These are phyloP conservation scores for Sapajus apella DNA, from an alignment of 2,113 vertebrate genomes.

Conservation along the genomic window DNA sequence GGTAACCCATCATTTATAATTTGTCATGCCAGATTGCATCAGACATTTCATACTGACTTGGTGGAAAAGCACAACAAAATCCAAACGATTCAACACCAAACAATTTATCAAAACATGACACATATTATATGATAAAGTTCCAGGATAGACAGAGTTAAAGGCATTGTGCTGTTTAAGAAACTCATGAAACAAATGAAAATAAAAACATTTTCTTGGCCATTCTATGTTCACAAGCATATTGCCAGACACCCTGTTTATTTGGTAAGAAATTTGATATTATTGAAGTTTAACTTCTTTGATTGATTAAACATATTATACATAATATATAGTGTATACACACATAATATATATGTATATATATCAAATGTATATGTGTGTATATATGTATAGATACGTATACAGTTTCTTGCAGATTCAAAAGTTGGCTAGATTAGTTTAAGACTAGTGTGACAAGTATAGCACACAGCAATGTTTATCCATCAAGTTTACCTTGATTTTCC, in stretches of 20 bases:
- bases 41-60: constrained; percentile 45
- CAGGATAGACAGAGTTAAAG: background rate
- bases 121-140: constrained; percentile 54
- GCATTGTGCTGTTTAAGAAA: background rate
- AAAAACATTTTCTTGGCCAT: background rate
- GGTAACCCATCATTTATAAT: constrained; percentile 61
- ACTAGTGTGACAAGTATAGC: background rate
- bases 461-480: constrained; percentile 13
- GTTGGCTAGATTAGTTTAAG: background rate
- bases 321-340: background rate
- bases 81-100: constrained; percentile 40
- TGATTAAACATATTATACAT: too few species aligned
- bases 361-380: too few species aligned
- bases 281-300: background rate
- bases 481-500: constrained; percentile 55
- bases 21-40: constrained; percentile 67
- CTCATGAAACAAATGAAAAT: background rate
- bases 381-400: background rate
- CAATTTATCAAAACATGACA: constrained; percentile 56
- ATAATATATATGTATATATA: background rate
- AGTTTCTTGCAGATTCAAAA: background rate
- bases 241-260: background rate
- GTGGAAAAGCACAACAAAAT: constrained; percentile 57
- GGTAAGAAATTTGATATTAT: background rate
- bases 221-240: background rate